Evolutionary conservation across 2,113 vertebrate species (phyloP), one percentile per base, ranked within the genome.

Genomic region (Dromaius novaehollandiae): DNA sequence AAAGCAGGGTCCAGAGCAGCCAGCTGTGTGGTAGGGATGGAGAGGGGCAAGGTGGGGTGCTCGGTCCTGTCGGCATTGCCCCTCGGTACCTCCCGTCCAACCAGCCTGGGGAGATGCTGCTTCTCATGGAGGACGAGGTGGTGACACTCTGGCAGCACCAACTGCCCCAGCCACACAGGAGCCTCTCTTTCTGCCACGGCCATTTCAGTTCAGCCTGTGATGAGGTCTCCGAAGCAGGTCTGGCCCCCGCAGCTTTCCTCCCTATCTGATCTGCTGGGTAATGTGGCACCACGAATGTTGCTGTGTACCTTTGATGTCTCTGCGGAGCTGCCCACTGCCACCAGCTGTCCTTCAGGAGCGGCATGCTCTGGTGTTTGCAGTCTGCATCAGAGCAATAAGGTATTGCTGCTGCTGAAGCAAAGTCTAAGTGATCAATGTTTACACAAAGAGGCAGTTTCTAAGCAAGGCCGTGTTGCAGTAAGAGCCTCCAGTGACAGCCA

Each of bases 191-290:
- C 24, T 55, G 61, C 68, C 21, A 4, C 30, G 4, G 46, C 46
- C 75, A 28, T 80, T 56, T 63, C 17, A 22, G 19, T 8, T 34
- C 40, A 36, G 38, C 24, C 20, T 1, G 11, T 9, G 21, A 46
- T 5, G 6, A 69, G 17, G 48, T 56, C 61, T 32, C 75, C 34
- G 46, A 7, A 0, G 0, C 11, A 58, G 73, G 10, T 21, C 85
- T 50, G 74, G 16, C 19, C 40, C 42, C 46, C n/a, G 11, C 20
- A 56, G 19, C 21, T 15, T 19, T 50, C 14, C 50, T 36, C 53
- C 2, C 0, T 30, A 12, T 14, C 28, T 63, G 2, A 32, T 50
- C 21, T 90, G 2, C 6, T 22, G 34, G 17, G 8, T 40, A 22
- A 90, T 2, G 20, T 64, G 22, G 36, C 40, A 58, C 66, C 42